Conservation (phyloP, 2,888 invertebrate genomes). For the Cosmia pyralina region DNA sequence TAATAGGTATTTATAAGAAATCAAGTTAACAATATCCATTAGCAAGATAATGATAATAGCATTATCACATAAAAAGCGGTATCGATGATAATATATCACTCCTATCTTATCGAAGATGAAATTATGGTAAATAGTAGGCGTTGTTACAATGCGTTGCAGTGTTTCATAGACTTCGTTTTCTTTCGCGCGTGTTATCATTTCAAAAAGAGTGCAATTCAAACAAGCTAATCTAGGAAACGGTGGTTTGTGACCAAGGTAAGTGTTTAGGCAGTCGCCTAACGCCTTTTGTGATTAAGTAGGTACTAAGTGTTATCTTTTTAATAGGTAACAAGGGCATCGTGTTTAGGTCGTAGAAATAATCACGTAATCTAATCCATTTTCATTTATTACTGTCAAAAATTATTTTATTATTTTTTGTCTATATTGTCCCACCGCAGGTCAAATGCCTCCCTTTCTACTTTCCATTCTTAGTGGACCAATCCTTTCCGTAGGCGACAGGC, state of each 20-base stretch:
- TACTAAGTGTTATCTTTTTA: slow-evolving; percentile 11
- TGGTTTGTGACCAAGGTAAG: slow-evolving; percentile 57
- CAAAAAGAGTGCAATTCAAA: slow-evolving; percentile 73
- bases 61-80: slow-evolving; percentile 64
- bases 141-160: slow-evolving; percentile 73
- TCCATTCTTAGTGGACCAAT: neutral
- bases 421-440: no score
- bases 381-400: neutral
- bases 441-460: neutral
- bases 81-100: slow-evolving; percentile 58
- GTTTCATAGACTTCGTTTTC: slow-evolving; percentile 64
- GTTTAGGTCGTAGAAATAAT: neutral
- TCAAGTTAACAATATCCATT: slow-evolving; percentile 72
- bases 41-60: slow-evolving; percentile 59
- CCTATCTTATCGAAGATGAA: slow-evolving; percentile 81
- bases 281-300: slow-evolving; percentile 1
- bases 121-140: slow-evolving; percentile 80
- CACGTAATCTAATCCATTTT: neutral
- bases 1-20: slow-evolving; percentile 63
- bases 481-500: no score
- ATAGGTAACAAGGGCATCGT: slow-evolving; percentile 2
- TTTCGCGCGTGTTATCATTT: slow-evolving; percentile 72
- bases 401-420: neutral
- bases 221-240: slow-evolving; percentile 68
- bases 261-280: slow-evolving; percentile 11